Conservation (phyloP, 1,140 invertebrate genomes). For the Drosophila aff. region DNA sequence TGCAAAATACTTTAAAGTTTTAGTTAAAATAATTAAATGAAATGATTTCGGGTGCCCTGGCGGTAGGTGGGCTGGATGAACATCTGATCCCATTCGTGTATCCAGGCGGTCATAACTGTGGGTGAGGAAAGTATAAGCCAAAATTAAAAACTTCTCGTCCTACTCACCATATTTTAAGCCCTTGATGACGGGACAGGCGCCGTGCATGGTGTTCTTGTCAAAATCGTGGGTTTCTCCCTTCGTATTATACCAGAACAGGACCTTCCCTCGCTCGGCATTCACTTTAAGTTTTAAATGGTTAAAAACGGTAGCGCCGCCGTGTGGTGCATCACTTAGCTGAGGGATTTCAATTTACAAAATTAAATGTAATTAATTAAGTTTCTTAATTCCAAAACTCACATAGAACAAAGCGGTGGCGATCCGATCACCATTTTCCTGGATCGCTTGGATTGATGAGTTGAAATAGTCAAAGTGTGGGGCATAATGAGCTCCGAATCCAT, state of each 20-base stretch:
- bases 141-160: background rate
- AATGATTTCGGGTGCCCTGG: background rate
- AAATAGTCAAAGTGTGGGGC: slow-evolving; percentile 89
- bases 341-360: background rate
- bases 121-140: background rate
- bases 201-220: slow-evolving; percentile 2
- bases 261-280: slow-evolving; percentile 39
- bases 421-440: slow-evolving; percentile 23
- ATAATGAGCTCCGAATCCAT: slow-evolving; percentile 90
- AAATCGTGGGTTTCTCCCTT: slow-evolving; percentile 10
- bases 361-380: background rate
- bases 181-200: slow-evolving; percentile 33
- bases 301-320: slow-evolving; percentile 51
- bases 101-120: slow-evolving; percentile 30
- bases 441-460: background rate
- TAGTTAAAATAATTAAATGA: background rate
- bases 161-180: slow-evolving; percentile 32
- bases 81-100: slow-evolving; percentile 50
- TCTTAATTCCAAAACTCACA: slow-evolving; percentile 30
- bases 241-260: slow-evolving; percentile 35
- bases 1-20: background rate
- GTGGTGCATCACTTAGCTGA: slow-evolving; percentile 49
- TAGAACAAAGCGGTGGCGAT: slow-evolving; percentile 63
- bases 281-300: slow-evolving; percentile 9
- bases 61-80: slow-evolving; percentile 27